Base-by-base conservation (phyloP, 2,797 vertebrate genomes). In the Lacerta bilineata region DNA sequence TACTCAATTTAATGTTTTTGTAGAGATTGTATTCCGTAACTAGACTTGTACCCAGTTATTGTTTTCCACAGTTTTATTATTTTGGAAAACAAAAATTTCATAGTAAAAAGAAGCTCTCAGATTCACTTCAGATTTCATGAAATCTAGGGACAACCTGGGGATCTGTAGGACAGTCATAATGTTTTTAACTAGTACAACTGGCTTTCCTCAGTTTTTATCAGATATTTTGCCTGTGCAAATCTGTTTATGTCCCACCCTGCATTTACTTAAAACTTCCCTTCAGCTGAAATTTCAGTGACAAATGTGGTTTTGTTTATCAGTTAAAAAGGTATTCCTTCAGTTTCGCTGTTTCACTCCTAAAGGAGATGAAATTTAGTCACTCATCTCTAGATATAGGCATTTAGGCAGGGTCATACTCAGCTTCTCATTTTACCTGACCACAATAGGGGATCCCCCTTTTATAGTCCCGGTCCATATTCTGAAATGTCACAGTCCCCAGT, bases 371-470 rank as follows among this genome's bases (percentile, higher is more conserved):
- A 41, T 27, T 5, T 66, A 81, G 39, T 17, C 33, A 66, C 50
- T 4, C 5, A 4, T 3, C 29, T 39, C 88, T 61, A 71, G 78
- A 10, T 74, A 79, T 4, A 80, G 69, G 8, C 25, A 23, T 87
- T 74, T 74, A 4, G 17, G 3, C 5, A 27, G 29, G 8, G 4
- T 25, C 25, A 43, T 23, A 1, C 18, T 41, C 88, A 2, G 18
- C 43, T 23, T 2, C 46, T 83, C 46, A 87, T n/a, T 83, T 81
- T 90, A 96, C 96, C 90, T 95, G 95, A 64, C 96, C 96, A 90
- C 88, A 93, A 69, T 96, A 97, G 91, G 95, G 77, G 92, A 97
- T 96, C 83, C 96, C 96, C 91, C 93, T 96, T 93, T 86, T 95
- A 83, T 96, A 97, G 91, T 95, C 91, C 36, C 0, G 75, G 87